These are phyloP conservation scores for Brevimyrus niger DNA, from an alignment of 2,113 vertebrate species.

Conservation along the genomic window DNA sequence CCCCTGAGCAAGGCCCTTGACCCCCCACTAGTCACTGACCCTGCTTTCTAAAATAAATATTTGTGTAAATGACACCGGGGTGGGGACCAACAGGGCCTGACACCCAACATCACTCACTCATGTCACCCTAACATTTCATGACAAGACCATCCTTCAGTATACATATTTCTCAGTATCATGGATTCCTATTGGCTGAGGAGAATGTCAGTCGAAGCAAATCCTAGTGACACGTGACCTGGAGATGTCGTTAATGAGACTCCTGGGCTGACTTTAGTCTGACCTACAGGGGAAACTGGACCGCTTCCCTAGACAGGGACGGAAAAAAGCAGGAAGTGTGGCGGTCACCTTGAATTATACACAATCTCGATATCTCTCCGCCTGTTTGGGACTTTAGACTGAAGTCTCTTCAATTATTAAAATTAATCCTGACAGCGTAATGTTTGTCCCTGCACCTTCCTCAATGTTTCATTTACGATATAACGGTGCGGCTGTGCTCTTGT, in stretches of 20 bases:
- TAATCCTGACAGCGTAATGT: conserved; percentile 1
- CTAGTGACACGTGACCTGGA: not conserved
- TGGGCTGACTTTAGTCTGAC: not conserved
- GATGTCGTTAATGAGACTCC: not conserved
- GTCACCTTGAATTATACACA: conserved; percentile 3
- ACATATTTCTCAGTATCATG: not conserved
- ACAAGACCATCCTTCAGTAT: not conserved
- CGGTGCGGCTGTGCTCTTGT: not conserved
- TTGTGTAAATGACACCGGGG: not conserved
- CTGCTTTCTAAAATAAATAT: not conserved
- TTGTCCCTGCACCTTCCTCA: not conserved
- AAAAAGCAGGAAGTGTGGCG: not conserved
- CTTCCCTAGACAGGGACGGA: not conserved
- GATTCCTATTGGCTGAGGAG: not conserved
- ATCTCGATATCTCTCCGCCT: not conserved
- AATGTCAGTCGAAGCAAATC: not conserved
- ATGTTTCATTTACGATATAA: not conserved
- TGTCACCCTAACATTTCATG: not conserved
- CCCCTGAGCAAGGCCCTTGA: not conserved
- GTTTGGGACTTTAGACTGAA: not conserved
- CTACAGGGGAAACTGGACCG: not conserved
- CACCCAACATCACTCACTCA: not conserved
- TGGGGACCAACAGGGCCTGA: not conserved
- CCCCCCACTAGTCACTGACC: not conserved
- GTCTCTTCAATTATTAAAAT: conserved; percentile 8